Evolutionary conservation across 2,888 invertebrate species (phyloP), one percentile per base, ranked within the genome.

Genomic region (Drosophila ochracea): DNA sequence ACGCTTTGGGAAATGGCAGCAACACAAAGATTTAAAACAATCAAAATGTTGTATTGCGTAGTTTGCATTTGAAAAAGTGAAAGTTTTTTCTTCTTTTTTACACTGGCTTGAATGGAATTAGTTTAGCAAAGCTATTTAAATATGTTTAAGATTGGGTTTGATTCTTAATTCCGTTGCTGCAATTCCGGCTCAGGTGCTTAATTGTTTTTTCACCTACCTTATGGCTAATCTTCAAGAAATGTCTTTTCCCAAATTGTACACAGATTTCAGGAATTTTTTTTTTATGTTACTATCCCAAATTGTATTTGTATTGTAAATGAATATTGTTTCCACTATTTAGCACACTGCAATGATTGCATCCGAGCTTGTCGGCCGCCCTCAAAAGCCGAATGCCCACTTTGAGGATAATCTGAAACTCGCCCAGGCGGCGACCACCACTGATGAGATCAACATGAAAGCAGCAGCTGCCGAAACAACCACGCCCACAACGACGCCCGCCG

Each of bases 391-490:
- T 59, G 55, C 65, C 9, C 76, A 64, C 9, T 80, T 90, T 52
- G 74, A 76, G 31, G 78, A 73, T 37, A 88, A 90, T 81, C 81
- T 83, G 0, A 80, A 81, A 58, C 53, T 84, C 70, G 80, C 88
- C 9, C 71, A 73, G 30, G 59, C 59, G 25, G 47, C 47, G 11
- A 37, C 33, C 16, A 16, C 55, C n/a, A 59, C 60, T 9, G 82
- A 72, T 11, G 69, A 79, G 47, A 58, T 70, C 39, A 85, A 88
- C 68, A 85, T 80, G 19, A 89, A 86, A 73, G 52, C 52, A 55
- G 16, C 59, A 25, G 21, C 63, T 43, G 52, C 43, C 47, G 19
- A 58, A 57, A 25, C 63, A 60, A 11, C 61, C 52, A 25, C 58
- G 28, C 41, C 62, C 53, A 57, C 55, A 28, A 16, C 31, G 47